Evolutionary conservation across 30 jellyfish, hydroid and myxozoan genomes (phyloP).

Genomic region (Turritopsis rubra): DNA sequence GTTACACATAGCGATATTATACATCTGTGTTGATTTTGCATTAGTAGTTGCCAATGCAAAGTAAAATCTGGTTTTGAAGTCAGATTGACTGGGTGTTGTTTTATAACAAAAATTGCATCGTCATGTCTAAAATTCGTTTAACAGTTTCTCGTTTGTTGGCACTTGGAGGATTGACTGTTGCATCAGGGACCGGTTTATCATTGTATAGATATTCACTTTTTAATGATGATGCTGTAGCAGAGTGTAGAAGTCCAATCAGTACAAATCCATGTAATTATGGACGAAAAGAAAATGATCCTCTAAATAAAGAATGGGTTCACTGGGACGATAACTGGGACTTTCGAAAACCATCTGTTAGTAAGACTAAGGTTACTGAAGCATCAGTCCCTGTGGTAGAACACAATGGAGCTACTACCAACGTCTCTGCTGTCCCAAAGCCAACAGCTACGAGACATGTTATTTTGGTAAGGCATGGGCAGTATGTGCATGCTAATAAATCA

Average conservation of each 20-base stretch:
- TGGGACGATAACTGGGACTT: slow-evolving; percentile 88
- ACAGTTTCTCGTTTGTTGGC: slow-evolving; percentile 58
- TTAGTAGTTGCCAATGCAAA: too few species aligned
- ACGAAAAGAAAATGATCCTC: slow-evolving; percentile 29
- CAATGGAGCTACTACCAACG: background rate
- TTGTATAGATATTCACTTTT: slow-evolving; percentile 31
- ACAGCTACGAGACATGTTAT: slow-evolving; percentile 80
- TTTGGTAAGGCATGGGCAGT: slow-evolving; percentile 90
- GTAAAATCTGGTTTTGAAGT: too few species aligned
- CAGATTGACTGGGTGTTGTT: too few species aligned
- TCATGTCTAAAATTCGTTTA: slow-evolving; percentile 58
- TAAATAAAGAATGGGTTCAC: slow-evolving; percentile 20
- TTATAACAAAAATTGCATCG: background rate
- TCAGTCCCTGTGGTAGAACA: slow-evolving; percentile 12
- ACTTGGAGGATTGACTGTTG: slow-evolving; percentile 79
- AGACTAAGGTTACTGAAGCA: slow-evolving; percentile 16
- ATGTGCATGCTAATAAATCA: slow-evolving; percentile 41
- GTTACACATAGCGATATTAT: too few species aligned
- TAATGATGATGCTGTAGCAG: slow-evolving; percentile 44
- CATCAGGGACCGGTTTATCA: slow-evolving; percentile 52
- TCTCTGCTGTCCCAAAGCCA: slow-evolving; percentile 22
- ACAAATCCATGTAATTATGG: slow-evolving; percentile 5
- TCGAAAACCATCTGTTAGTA: slow-evolving; percentile 25
- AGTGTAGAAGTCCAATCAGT: slow-evolving; percentile 14
- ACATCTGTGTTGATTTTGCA: too few species aligned